phyloP scores from a whole-genome alignment of 2,113 vertebrate species.

The Benitochromis conjunctus region DNA sequence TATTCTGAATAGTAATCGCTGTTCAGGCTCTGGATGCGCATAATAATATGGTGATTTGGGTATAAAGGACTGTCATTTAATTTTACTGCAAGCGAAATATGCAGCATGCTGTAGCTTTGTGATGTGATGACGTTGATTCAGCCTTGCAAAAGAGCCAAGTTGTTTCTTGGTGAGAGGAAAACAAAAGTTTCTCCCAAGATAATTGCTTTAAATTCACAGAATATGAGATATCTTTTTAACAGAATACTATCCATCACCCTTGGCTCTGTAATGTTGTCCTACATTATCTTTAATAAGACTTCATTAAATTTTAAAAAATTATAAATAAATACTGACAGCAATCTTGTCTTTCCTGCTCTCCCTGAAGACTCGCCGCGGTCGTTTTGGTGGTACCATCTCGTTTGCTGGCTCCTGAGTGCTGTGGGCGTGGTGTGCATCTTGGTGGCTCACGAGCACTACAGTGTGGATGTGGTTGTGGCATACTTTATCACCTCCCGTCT shows the following conservation, averaged over 20 bases:
- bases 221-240: not conserved
- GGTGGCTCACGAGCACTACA: conserved; percentile 95
- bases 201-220: not conserved
- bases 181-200: not conserved
- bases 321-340: not conserved
- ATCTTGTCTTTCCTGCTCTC: not conserved
- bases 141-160: not conserved
- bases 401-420: conserved; percentile 93
- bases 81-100: not conserved
- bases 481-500: conserved; percentile 95
- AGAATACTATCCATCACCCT: not conserved
- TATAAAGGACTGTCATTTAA: not conserved
- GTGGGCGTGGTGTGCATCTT: conserved; percentile 91
- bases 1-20: not conserved
- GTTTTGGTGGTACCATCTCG: conserved; percentile 96
- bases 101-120: not conserved
- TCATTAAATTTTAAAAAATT: no score
- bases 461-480: conserved; percentile 89
- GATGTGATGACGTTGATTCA: not conserved
- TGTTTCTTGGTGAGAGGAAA: not conserved
- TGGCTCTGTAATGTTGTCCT: not conserved
- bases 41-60: not conserved
- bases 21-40: not conserved
- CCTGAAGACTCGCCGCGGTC: conserved; percentile 88
- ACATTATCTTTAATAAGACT: not conserved